Evolutionary conservation across 2,888 invertebrate species (phyloP), one percentile per base, ranked within the genome.

Genomic region (Drosophila differens): DNA sequence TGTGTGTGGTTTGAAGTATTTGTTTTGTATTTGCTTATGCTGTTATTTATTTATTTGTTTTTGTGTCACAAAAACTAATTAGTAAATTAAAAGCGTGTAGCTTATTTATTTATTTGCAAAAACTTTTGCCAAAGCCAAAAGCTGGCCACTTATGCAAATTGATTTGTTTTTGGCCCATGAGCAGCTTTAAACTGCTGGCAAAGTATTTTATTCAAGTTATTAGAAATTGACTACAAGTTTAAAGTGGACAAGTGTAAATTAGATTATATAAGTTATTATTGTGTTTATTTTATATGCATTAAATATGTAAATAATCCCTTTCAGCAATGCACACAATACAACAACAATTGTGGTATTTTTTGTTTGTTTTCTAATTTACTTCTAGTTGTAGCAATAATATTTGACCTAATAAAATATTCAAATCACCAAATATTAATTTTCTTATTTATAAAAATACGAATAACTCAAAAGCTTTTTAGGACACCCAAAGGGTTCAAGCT

Each of bases 81-180:
- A 79, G 76, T 72, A 79, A 79, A 79, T 79, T 79, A 69, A 79
- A 72, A 72, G 52, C 69, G 10, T 78, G 22, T 30, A 47, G 28
- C 32, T 39, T 35, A 63, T 53, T 60, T 33, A 61, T 64, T 55
- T 70, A 59, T 49, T 37, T 33, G 28, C 62, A 28, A 32, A 41
- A 35, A 52, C 19, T 65, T 59, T 37, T 30, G 25, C 25, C 28
- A 16, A 16, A 39, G 22, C 33, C 32, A 62, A 52, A 37, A 37
- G 25, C 28, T 51, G n/a, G 30, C 3, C 37, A 14, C 33, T 33
- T 32, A 30, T 51, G 62, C 62, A 60, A 63, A 66, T 33, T 49
- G 25, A 54, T 47, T 61, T 59, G 12, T 3, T 22, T 33, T 51
- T n/a, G 6, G 7, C 63, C 52, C 22, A 32, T 37, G 22, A 35